Conservation (phyloP, 2,797 vertebrate genomes). For the Aotus griseimembra region DNA sequence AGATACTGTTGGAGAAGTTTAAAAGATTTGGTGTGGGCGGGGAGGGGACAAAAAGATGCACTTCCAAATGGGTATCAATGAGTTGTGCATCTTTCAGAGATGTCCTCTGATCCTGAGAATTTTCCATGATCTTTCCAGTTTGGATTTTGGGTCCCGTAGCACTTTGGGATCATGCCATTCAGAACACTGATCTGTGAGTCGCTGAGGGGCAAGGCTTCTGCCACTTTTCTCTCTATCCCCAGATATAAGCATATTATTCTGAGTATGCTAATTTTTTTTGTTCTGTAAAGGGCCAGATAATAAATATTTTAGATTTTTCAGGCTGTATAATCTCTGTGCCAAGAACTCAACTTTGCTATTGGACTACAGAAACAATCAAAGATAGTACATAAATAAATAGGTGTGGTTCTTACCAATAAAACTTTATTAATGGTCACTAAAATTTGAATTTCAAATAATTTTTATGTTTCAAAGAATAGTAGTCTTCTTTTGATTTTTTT, state of each 20-base stretch:
- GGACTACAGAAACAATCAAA: background rate
- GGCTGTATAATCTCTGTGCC: background rate
- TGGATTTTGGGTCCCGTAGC: background rate
- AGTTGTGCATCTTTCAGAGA: background rate
- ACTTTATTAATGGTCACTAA: background rate
- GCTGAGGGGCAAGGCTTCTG: background rate
- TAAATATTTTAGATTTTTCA: background rate
- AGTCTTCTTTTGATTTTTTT: background rate
- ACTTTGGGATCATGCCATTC: background rate
- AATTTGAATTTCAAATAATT: constrained; percentile 9
- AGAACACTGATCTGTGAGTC: background rate
- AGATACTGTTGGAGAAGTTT: background rate
- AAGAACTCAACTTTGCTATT: background rate
- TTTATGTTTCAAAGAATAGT: background rate
- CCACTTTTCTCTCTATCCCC: background rate
- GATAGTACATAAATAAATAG: background rate
- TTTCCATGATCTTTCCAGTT: background rate
- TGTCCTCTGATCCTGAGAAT: background rate
- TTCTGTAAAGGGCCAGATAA: background rate
- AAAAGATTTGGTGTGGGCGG: background rate
- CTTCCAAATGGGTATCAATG: background rate
- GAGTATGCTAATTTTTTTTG: background rate
- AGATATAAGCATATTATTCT: background rate
- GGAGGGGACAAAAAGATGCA: background rate
- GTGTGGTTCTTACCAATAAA: background rate